Base-by-base conservation (phyloP, 2,888 invertebrate genomes). In the Cosmia trapezina region DNA sequence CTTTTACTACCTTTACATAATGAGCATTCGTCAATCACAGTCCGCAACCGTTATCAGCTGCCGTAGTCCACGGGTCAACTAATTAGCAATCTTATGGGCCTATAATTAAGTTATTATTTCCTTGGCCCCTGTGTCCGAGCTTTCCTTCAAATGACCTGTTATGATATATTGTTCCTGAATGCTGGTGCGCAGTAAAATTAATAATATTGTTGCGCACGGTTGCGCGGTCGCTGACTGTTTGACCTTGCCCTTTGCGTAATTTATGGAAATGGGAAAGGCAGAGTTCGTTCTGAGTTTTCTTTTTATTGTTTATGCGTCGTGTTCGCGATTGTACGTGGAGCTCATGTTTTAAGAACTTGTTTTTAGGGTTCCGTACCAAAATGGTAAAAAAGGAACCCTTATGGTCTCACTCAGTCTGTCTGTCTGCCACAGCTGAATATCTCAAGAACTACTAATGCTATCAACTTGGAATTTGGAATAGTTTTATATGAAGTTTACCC, bases 141-240 rank as follows among this genome's bases (percentile, higher is more conserved):
- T 78, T 83, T 80, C 78, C 78, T 81, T 76, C 59, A 61, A 79
- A 80, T 86, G 88, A 88, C 90, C 88, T 78, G 73, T 80, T 80
- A 83, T 88, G 87, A 90, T 87, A 87, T 87, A 91, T 90, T 88
- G 91, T 91, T 85, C 81, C 80, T 85, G 82, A 77, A 72, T 76
- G 70, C 57, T 72, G 63, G 74, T 86, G 78, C 83, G 83, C 76
- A 80, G 73, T 87, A 86, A 87, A 76, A 87, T 88, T 86, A 88
- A 87, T 87, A 84, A 84, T 83, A 73, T 78, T 76, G 69, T 75
- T 81, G 72, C 33, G 53, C 19, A 37, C 53, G 54, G 77, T 66
- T 70, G 45, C 60, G 56, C 73, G 79, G 82, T 82, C 82, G 76
- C 43, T 77, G 81, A 73, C 76, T 78, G 77, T 45, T 62, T 70